These are phyloP conservation scores for Ornithoptera priamus DNA, from an alignment of 2,888 invertebrate species.

Conservation along the genomic window DNA sequence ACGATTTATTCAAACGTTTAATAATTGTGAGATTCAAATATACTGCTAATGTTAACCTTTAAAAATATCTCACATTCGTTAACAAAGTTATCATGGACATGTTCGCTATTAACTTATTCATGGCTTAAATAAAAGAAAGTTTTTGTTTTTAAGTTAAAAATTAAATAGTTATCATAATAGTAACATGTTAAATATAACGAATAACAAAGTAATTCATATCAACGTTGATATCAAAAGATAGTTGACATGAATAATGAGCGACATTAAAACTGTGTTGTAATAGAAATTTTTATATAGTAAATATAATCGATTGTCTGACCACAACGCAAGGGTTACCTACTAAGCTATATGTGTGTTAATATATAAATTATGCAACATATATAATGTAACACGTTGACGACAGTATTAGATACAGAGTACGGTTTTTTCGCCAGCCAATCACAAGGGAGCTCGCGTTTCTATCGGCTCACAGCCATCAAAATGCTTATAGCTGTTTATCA, in stretches of 20 bases:
- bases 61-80: no score
- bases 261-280: conserved; percentile 12
- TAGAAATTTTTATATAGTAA: conserved; percentile 14
- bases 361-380: conserved; percentile 15
- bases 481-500: conserved; percentile 5
- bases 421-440: conserved; percentile 13
- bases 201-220: neutral
- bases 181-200: no score
- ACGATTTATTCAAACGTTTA: neutral
- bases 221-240: neutral
- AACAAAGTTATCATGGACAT: no score
- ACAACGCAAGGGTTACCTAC: neutral
- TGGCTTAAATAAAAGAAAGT: no score
- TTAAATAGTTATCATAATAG: no score
- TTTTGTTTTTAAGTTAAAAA: no score
- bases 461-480: neutral
- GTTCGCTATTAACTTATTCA: no score
- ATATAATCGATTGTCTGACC: conserved; percentile 18
- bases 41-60: no score
- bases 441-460: neutral
- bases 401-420: neutral
- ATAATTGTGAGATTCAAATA: no score
- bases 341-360: neutral
- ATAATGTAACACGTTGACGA: conserved; percentile 2
- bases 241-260: neutral